Conservation (phyloP, 2,113 vertebrate species). For the Prionailurus viverrinus region DNA sequence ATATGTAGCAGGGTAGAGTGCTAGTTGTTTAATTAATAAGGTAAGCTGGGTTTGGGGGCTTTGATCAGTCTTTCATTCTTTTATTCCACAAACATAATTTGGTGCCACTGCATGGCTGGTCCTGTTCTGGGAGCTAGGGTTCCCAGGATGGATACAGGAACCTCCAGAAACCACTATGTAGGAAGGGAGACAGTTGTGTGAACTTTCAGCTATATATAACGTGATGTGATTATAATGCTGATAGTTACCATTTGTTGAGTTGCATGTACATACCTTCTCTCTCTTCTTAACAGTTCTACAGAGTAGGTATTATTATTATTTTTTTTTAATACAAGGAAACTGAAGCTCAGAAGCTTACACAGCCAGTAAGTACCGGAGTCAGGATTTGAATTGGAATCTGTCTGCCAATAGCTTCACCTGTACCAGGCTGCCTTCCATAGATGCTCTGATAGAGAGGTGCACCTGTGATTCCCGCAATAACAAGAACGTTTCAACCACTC, state of each 20-base stretch:
- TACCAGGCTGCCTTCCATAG: not conserved
- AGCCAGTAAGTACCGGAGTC: not conserved
- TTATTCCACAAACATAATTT: constrained; percentile 20
- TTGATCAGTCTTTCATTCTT: not conserved
- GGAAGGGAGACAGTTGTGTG: not conserved
- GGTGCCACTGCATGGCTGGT: not conserved
- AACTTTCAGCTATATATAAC: not conserved
- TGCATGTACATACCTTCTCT: not conserved
- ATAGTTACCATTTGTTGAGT: not conserved
- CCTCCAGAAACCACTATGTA: not conserved
- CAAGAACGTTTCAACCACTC: not conserved
- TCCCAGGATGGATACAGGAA: not conserved
- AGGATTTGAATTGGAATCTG: not conserved
- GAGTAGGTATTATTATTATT: not conserved
- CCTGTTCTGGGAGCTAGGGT: not conserved
- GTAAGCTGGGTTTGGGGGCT: not conserved
- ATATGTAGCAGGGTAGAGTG: not conserved
- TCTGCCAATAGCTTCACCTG: not conserved
- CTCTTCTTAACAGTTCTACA: not conserved
- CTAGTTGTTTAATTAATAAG: not conserved
- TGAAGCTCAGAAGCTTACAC: not conserved
- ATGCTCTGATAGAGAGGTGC: not conserved
- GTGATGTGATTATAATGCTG: not conserved
- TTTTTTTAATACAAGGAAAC: constrained; percentile 11
- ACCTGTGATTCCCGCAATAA: constrained; percentile 16